These are phyloP conservation scores for Holothuria leucospilota DNA, from an alignment of 53 echinoderm and acorn worm genomes.

Conservation along the genomic window DNA sequence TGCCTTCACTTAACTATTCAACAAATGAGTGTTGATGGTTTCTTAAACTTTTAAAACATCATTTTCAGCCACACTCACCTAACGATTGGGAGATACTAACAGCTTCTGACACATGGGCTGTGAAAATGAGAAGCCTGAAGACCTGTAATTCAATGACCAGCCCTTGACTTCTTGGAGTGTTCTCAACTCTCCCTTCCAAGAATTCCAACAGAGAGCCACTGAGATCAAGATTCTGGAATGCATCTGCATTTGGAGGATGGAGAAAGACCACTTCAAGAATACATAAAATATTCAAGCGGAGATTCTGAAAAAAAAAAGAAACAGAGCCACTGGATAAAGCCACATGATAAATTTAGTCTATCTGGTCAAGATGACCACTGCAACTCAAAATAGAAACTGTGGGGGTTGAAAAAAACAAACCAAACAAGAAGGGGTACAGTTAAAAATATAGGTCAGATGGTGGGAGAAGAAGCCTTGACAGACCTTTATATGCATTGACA, in stretches of 20 bases:
- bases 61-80: neutral
- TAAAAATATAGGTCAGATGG: too few relatives aligned
- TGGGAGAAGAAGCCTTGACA: too few relatives aligned
- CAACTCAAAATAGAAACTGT: too few relatives aligned
- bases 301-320: neutral
- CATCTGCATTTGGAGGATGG: conserved; percentile 20
- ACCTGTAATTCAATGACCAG: conserved; percentile 9
- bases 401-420: too few relatives aligned
- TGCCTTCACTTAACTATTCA: too few relatives aligned
- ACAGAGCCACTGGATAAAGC: neutral
- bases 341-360: too few relatives aligned
- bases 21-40: too few relatives aligned
- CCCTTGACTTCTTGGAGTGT: neutral
- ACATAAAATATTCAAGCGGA: neutral
- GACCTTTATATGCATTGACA: too few relatives aligned
- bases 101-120: neutral
- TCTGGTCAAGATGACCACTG: too few relatives aligned
- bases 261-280: conserved; percentile 28
- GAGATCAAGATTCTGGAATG: conserved; percentile 2
- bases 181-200: neutral
- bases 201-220: conserved; percentile 12
- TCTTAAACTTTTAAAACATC: neutral
- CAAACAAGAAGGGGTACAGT: too few relatives aligned
- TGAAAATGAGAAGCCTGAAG: conserved; percentile 26
- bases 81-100: conserved; percentile 4